phyloP scores from a whole-genome alignment of 1,140 invertebrate species.

The Drosophila malerkotliana region DNA sequence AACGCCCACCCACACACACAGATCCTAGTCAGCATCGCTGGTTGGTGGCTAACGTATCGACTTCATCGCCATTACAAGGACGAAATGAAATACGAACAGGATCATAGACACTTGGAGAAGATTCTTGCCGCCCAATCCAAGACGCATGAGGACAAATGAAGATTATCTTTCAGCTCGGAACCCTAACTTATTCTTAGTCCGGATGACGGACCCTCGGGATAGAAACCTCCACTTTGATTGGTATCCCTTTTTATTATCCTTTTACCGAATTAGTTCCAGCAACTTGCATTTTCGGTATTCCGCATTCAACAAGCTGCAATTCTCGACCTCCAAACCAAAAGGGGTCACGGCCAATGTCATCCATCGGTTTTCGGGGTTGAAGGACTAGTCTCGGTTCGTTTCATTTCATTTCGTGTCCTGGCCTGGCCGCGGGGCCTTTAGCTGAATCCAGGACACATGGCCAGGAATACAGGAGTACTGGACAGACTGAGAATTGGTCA shows the following conservation, averaged over 20 bases:
- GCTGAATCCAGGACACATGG: conserved; percentile 6
- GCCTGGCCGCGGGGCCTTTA: neutral
- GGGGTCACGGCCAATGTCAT: conserved; percentile 62
- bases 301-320: conserved; percentile 67
- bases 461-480: neutral
- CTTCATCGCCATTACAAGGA: neutral
- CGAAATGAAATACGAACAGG: neutral
- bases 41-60: neutral
- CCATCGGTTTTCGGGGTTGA: conserved; percentile 16
- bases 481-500: neutral
- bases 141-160: neutral
- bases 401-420: conserved; percentile 6
- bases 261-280: neutral
- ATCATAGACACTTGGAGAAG: neutral
- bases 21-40: neutral
- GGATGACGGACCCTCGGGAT: neutral
- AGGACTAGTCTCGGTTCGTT: conserved; percentile 12
- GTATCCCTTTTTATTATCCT: neutral
- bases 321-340: conserved; percentile 42
- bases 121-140: neutral
- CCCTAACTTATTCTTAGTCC: too few relatives aligned
- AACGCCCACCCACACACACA: neutral
- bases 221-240: neutral
- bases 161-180: neutral
- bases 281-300: neutral